Conservation (phyloP, 2,797 vertebrate species). For the Rhyacichthys aspro region DNA sequence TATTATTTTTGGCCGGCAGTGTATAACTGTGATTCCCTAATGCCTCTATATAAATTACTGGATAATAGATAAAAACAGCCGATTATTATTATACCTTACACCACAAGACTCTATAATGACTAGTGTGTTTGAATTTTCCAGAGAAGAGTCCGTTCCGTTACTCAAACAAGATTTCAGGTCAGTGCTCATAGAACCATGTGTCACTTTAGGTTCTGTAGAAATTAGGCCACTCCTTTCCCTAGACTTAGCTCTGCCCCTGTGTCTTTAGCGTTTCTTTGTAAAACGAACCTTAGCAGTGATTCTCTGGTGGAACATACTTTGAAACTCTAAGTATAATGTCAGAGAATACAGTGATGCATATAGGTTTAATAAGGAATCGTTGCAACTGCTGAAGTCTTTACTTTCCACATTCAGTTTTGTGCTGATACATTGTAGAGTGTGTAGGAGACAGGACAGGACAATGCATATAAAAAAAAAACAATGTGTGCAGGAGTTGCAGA, state of each 20-base stretch:
- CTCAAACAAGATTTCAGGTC: constrained; percentile 47
- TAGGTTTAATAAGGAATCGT: too few relatives aligned
- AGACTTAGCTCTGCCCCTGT: constrained; percentile 1
- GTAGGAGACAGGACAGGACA: too few relatives aligned
- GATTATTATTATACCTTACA: not conserved
- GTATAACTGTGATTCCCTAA: not conserved
- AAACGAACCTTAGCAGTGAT: not conserved
- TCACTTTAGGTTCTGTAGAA: constrained; percentile 19
- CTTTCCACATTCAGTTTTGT: too few relatives aligned
- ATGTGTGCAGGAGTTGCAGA: too few relatives aligned
- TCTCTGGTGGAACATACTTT: not conserved
- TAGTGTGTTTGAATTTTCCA: constrained; percentile 33
- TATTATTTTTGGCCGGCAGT: not conserved
- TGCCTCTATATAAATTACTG: too few relatives aligned
- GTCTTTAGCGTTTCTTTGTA: constrained; percentile 2
- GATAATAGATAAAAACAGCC: too few relatives aligned
- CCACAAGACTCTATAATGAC: constrained; percentile 19
- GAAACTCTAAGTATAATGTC: too few relatives aligned
- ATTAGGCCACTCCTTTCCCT: constrained; percentile 13
- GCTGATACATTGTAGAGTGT: too few relatives aligned
- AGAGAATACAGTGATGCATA: too few relatives aligned
- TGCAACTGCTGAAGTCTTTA: too few relatives aligned
- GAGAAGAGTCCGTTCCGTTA: constrained; percentile 44
- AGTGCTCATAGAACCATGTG: constrained; percentile 32
- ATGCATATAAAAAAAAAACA: too few relatives aligned